Base-by-base conservation (phyloP, 2,888 invertebrate genomes). In the Panzeria rudis region DNA sequence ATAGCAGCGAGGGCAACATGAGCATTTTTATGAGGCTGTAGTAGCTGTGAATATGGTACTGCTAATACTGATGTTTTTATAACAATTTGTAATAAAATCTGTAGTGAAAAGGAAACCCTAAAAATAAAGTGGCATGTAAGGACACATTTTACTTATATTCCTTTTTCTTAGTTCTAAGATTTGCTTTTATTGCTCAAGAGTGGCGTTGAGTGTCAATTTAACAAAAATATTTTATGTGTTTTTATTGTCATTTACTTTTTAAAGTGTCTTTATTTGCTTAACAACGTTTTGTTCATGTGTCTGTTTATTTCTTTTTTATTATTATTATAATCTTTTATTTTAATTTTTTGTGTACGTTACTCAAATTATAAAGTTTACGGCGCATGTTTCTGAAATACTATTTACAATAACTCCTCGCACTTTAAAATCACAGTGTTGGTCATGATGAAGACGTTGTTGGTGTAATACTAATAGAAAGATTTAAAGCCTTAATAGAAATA, bases 181-280 rank as follows among this genome's bases (percentile, higher is more conserved):
- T 41, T 41, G 20, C 17, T 56, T 78, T 61, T 81, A 79, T 75
- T 75, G 72, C 76, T 83, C 81, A 86, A 83, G 83, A 85, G 86
- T 71, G 82, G 79, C 80, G 47, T 62, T 77, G 73, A 77, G 72
- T 81, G 72, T 73, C 62, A 69, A 52, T 68, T 81, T 50, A 35
- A 44, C 8, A 59, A 73, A 15, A 73, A 41, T 59, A 50, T 61
- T 38, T 17, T 41, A 54, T 47, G 29, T 29, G 5, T 23, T 54
- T 50, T 61, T 41, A 15, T 61, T 61, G 5, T 15, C 38, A 41
- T 52, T 69, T 64, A 44, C 52, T 35, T 47, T n/a, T 68, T 44
- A 29, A 35, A 56, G 17, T 25, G 11, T 56, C 3, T 13, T 71
- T 23, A 41, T 38, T 69, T 47, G 38, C 52, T 69, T 32, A 64